Evolutionary conservation across 1,140 invertebrate genomes (phyloP).

Genomic region (Homarus americanus): DNA sequence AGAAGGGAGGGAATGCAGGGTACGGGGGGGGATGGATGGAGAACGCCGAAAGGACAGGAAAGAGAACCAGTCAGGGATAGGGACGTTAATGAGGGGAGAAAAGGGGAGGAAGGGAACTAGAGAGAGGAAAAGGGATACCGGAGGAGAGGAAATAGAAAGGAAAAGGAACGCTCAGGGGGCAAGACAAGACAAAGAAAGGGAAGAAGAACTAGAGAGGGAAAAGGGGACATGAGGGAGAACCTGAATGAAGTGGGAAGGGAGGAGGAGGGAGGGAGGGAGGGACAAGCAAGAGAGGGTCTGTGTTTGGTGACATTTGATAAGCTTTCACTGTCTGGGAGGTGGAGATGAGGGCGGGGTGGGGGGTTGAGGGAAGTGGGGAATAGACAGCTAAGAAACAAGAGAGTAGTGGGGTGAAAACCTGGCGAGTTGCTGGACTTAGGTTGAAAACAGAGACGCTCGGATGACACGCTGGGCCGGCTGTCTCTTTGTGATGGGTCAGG

Average conservation of each 20-base stretch:
- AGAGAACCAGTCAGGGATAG: too few species aligned
- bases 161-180: too few species aligned
- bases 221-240: too few species aligned
- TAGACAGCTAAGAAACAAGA: neutral
- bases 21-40: too few species aligned
- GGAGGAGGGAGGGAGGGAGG: neutral
- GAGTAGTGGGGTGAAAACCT: neutral
- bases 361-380: too few species aligned
- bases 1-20: too few species aligned
- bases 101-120: neutral
- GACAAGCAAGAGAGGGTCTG: neutral
- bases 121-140: neutral
- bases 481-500: too few species aligned
- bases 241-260: neutral
- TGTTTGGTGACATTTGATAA: neutral
- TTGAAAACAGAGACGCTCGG: neutral
- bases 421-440: neutral
- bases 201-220: neutral
- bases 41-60: too few species aligned
- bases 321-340: neutral
- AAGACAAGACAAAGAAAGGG: neutral
- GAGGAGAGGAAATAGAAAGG: too few species aligned
- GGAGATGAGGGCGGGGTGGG: neutral
- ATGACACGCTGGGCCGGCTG: too few species aligned
- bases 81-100: too few species aligned